Evolutionary conservation across 2,797 vertebrate genomes (phyloP).

Genomic region (Mycteria americana): DNA sequence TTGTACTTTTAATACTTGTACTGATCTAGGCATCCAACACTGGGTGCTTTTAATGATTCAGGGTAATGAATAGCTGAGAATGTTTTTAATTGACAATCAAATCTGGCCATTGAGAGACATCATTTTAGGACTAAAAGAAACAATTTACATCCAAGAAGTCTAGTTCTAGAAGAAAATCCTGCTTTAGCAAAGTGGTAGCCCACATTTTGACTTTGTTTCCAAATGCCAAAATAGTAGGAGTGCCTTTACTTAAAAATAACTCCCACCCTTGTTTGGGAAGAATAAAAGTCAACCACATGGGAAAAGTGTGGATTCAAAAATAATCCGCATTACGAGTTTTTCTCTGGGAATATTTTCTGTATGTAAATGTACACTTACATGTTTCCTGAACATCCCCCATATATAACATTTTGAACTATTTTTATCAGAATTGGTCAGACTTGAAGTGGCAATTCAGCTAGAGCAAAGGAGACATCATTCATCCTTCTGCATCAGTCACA

Average conservation of each 20-base stretch:
- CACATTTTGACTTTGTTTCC: not conserved
- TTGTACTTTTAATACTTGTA: not conserved
- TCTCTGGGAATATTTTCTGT: not conserved
- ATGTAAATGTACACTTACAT: not conserved
- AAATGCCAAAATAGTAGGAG: not conserved
- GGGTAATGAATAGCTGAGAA: not conserved
- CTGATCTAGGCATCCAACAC: not conserved
- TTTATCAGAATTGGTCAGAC: not conserved
- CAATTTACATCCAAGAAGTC: not conserved
- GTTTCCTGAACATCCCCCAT: not conserved
- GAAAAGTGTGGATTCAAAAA: not conserved
- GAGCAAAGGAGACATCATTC: not conserved
- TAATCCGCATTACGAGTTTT: not conserved
- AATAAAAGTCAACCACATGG: not conserved
- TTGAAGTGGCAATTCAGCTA: not conserved
- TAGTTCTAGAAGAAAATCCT: not conserved
- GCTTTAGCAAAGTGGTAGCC: not conserved
- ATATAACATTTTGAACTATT: not conserved
- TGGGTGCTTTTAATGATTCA: not conserved
- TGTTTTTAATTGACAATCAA: not conserved
- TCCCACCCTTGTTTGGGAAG: not conserved
- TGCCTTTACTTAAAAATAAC: not conserved
- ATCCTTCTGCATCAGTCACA: not conserved
- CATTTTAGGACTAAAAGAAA: not conserved
- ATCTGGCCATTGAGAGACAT: not conserved